phyloP scores from a whole-genome alignment of 2,113 vertebrate genomes.

The Oncorhynchus masou region DNA sequence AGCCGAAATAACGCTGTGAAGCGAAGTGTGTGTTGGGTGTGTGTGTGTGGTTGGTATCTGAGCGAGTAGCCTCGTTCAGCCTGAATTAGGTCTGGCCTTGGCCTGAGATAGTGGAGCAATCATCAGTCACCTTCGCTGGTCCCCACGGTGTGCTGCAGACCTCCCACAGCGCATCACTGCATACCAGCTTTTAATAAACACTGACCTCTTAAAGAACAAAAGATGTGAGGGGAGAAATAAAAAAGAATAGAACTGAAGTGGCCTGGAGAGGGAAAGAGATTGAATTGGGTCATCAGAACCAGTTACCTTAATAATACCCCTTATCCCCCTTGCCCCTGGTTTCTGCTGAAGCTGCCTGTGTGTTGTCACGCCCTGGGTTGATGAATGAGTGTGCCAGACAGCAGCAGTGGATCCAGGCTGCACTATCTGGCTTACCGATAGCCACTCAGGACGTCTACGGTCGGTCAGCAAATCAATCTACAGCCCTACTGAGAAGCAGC shows the following conservation, averaged over 20 bases:
- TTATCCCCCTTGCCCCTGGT: constrained; percentile 33
- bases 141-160: background rate
- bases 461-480: constrained; percentile 69
- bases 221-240: constrained; percentile 42
- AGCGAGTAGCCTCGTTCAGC: background rate
- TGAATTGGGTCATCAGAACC: constrained; percentile 70
- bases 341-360: no score
- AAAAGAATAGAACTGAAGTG: constrained; percentile 45
- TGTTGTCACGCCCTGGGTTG: constrained; percentile 53
- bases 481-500: constrained; percentile 48
- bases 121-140: constrained; percentile 3
- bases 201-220: constrained; percentile 54
- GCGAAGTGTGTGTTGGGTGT: background rate
- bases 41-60: background rate
- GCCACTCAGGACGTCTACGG: constrained; percentile 50
- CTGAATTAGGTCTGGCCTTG: constrained; percentile 15
- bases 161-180: constrained; percentile 31
- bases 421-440: constrained; percentile 42
- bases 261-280: constrained; percentile 38
- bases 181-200: constrained; percentile 39
- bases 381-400: constrained; percentile 63
- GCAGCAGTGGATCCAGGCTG: constrained; percentile 35
- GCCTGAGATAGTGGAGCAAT: background rate
- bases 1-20: background rate
- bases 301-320: constrained; percentile 66